A percentile compares a stretch with the other conserved stretches of the same genome.
These are phyloP conservation scores for Ctenopoma multispine DNA, from an alignment of 2,797 vertebrate species.

Conservation along the genomic window DNA sequence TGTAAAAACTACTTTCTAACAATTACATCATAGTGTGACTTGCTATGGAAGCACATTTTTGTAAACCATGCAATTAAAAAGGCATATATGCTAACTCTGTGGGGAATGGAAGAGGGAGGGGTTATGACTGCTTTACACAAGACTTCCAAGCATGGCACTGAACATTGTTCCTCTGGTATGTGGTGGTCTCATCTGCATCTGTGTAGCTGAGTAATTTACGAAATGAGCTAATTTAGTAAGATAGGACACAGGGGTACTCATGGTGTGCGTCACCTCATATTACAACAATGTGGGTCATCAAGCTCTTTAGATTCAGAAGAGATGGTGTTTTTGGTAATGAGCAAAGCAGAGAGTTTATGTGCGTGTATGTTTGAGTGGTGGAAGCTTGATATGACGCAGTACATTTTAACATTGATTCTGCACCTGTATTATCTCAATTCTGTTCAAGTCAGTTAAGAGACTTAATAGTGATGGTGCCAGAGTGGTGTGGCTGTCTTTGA, in stretches of 20 bases:
- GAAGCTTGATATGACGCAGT: no score
- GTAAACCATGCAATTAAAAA: slow-evolving; percentile 54
- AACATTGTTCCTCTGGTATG: slow-evolving; percentile 12
- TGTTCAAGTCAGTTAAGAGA: not conserved
- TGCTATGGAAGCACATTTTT: slow-evolving; percentile 33
- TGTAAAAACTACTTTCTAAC: not conserved
- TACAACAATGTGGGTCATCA: not conserved
- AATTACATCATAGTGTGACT: not conserved
- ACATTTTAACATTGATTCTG: no score
- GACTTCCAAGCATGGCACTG: not conserved
- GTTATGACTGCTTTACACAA: slow-evolving; percentile 28
- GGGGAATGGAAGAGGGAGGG: slow-evolving; percentile 9
- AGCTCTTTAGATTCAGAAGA: not conserved
- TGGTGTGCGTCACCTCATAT: not conserved
- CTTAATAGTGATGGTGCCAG: no score
- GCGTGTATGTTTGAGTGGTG: no score
- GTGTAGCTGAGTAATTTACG: slow-evolving; percentile 22
- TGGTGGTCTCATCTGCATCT: slow-evolving; percentile 25
- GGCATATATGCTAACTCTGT: slow-evolving; percentile 29
- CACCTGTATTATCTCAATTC: not conserved
- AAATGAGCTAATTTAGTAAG: slow-evolving; percentile 35
- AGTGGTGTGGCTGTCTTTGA: no score
- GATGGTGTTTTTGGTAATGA: not conserved
- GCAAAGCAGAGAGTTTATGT: no score
- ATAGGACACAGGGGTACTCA: slow-evolving; percentile 8